phyloP scores from a whole-genome alignment of 2,113 vertebrate species.

The Charina bottae region DNA sequence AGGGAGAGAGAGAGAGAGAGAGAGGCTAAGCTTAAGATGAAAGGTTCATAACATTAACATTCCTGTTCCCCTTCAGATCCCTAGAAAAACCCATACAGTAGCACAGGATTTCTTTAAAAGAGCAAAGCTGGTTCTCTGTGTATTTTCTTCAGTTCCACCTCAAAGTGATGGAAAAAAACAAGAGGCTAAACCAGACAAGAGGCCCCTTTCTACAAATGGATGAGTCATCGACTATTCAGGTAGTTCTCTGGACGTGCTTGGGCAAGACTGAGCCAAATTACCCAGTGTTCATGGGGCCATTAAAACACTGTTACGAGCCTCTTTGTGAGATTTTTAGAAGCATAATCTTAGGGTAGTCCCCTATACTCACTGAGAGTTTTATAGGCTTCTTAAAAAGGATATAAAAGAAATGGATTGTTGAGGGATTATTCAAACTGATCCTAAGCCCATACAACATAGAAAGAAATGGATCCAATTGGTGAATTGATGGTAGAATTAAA shows the following conservation, averaged over 20 bases:
- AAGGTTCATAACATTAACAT: not conserved
- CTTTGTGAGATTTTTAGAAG: not conserved
- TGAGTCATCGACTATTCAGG: not conserved
- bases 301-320: not conserved
- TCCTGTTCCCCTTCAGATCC: not conserved
- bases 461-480: not conserved
- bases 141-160: not conserved
- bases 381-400: not conserved
- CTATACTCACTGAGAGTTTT: not conserved
- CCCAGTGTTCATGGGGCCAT: not conserved
- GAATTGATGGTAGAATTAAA: not conserved
- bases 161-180: not conserved
- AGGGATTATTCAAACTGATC: not conserved
- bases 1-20: too few species aligned
- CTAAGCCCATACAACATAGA: not conserved
- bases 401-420: not conserved
- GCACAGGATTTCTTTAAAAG: not conserved
- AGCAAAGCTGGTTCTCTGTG: not conserved
- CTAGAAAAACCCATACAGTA: not conserved
- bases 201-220: not conserved
- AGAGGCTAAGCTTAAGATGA: not conserved
- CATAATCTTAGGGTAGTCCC: not conserved
- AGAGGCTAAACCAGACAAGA: not conserved
- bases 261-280: not conserved
- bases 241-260: not conserved